Conservation (phyloP, 1,140 invertebrate species). For the Drosophila rhopaloa region DNA sequence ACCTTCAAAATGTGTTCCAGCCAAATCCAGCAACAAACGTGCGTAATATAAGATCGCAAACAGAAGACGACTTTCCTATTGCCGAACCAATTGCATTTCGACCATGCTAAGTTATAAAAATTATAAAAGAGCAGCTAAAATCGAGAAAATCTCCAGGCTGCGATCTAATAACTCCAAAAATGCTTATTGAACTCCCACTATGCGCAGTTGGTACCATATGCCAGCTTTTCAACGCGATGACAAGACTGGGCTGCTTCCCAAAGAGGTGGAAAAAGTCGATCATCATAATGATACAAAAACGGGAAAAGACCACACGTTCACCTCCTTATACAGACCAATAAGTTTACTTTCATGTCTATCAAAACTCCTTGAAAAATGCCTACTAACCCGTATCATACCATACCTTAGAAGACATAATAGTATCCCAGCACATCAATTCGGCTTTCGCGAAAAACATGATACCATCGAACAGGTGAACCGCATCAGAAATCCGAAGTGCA, state of each 20-base stretch:
- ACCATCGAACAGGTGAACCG: neutral
- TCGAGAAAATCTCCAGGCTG: neutral
- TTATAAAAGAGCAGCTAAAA: neutral
- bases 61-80: neutral
- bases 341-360: neutral
- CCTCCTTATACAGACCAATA: neutral
- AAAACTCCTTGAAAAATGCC: neutral
- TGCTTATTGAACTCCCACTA: neutral
- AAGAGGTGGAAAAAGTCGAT: neutral
- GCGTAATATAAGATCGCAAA: neutral
- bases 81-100: no score
- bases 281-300: no score
- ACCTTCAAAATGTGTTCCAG: neutral
- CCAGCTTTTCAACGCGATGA: no score
- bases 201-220: neutral
- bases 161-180: slow-evolving; percentile 1
- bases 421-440: neutral
- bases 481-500: neutral
- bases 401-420: neutral
- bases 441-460: neutral
- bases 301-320: neutral
- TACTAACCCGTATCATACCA: neutral
- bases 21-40: slow-evolving; percentile 2
- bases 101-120: neutral
- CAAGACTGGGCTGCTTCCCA: neutral